Conservation (phyloP, 2,797 vertebrate species). For the Vespertilio murinus region DNA sequence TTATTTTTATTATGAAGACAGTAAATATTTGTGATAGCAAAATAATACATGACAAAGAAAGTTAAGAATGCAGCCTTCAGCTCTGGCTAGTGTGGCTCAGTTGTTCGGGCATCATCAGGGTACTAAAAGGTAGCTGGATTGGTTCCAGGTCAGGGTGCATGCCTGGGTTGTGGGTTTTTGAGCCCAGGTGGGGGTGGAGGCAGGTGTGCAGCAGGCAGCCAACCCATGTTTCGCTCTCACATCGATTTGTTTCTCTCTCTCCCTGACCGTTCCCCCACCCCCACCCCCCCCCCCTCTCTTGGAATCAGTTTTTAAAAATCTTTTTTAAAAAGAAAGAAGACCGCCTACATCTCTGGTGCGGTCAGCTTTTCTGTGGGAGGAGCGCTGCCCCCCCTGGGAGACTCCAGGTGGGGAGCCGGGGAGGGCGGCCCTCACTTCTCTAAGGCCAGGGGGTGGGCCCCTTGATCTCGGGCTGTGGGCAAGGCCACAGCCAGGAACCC, state of each 20-base stretch:
- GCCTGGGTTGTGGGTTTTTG: neutral
- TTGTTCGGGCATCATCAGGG: neutral
- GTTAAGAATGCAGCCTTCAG: neutral
- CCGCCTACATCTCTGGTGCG: neutral
- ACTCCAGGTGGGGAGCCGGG: neutral
- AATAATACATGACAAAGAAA: neutral
- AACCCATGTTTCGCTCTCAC: neutral
- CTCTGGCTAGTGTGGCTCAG: neutral
- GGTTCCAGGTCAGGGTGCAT: neutral
- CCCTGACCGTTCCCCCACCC: neutral
- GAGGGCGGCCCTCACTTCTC: neutral
- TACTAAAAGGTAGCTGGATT: neutral
- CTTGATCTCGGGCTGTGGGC: neutral
- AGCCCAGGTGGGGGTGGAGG: neutral
- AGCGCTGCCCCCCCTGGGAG: neutral
- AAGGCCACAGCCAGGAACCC: neutral
- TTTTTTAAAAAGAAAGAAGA: neutral
- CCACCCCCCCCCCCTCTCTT: too few relatives aligned
- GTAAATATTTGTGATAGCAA: neutral
- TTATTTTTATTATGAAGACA: neutral
- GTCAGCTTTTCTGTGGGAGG: neutral
- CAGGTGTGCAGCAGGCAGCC: neutral
- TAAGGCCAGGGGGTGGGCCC: neutral
- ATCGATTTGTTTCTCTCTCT: neutral
- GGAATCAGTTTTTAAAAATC: neutral